Base-by-base conservation (phyloP, 1,140 invertebrate species). In the Kradibia gibbosae region DNA sequence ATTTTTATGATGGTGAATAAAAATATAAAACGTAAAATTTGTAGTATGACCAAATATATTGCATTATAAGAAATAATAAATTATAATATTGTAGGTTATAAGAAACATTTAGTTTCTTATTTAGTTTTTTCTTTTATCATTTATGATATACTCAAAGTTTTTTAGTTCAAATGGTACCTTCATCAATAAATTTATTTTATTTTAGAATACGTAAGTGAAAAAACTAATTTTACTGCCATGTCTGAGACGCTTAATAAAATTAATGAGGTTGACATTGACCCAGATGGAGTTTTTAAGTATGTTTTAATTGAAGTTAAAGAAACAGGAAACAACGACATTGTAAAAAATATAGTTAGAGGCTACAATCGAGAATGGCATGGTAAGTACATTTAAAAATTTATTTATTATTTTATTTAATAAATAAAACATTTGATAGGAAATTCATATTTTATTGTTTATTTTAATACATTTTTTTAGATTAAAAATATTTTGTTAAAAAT, bases 281-380 rank as follows among this genome's bases (percentile, higher is more conserved):
- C 93, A 22, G 87, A 89, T 77, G 97, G 97, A 36, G 93, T 93
- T 65, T 98, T 97, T 88, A 98, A 98, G 88, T 98, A 98, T 84
- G 95, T 98, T 86, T 91, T 98, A 50, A 94, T 98, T 31, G 94
- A 95, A 87, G 94, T 97, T 0, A 91, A 92, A 77, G 91, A 92
- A 50, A 83, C 70, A 31, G 85, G 88, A 17, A 89, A 87, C 17
- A 90, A 90, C 48, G 89, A 93, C 39, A 86, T 87, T 15, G 90
- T 88, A 65, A 94, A 95, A 86, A 91, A 92, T 67, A 94, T 98
- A 57, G 95, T 97, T 5, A 92, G 96, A 81, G 96, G 96, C 36
- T 95, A 96, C 86, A 91, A 90, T 10, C 92, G 93, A 81, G 89
- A 91, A 48, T 97, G 93, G 89, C 96, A 97, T 88, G 92, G 95